Conservation (phyloP, 2,113 vertebrate species). For the Silurus asotus region DNA sequence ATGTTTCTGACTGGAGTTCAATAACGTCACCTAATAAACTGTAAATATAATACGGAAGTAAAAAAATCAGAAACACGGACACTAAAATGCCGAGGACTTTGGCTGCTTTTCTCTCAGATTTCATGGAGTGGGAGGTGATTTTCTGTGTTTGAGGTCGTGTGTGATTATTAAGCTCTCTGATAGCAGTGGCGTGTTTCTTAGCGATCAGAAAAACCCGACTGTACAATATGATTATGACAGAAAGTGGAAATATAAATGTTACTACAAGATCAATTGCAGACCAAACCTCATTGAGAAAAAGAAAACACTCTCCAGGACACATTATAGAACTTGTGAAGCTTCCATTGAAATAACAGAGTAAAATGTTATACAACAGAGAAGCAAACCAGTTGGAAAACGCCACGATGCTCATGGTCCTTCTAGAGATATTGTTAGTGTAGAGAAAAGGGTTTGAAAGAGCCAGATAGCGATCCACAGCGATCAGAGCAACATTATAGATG, state of each 20-base stretch:
- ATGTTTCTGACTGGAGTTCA: not conserved
- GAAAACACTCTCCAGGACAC: slow-evolving; percentile 15
- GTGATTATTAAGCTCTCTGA: slow-evolving; percentile 14
- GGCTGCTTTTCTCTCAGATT: slow-evolving; percentile 7
- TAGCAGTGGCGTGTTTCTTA: slow-evolving; percentile 9
- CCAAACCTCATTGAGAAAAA: not conserved
- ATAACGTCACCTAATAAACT: not conserved
- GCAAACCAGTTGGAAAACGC: slow-evolving; percentile 9
- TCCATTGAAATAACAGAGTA: slow-evolving; percentile 36
- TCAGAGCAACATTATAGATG: not conserved
- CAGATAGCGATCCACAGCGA: slow-evolving; percentile 43
- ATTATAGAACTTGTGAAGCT: slow-evolving; percentile 39
- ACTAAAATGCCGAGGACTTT: slow-evolving; percentile 2
- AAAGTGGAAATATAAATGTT: not conserved
- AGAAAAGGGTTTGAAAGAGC: slow-evolving; percentile 47
- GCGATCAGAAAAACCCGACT: not conserved
- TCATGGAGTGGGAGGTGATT: not conserved
- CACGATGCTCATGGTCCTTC: not conserved
- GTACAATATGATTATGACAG: slow-evolving; percentile 6
- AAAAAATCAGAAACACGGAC: not conserved
- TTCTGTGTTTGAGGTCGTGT: not conserved
- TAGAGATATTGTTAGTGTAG: slow-evolving; percentile 33
- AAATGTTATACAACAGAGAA: slow-evolving; percentile 23
- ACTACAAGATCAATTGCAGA: not conserved
- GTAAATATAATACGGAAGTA: not conserved